Conservation (phyloP, 2,888 invertebrate species). For the Galerucella pusilla region DNA sequence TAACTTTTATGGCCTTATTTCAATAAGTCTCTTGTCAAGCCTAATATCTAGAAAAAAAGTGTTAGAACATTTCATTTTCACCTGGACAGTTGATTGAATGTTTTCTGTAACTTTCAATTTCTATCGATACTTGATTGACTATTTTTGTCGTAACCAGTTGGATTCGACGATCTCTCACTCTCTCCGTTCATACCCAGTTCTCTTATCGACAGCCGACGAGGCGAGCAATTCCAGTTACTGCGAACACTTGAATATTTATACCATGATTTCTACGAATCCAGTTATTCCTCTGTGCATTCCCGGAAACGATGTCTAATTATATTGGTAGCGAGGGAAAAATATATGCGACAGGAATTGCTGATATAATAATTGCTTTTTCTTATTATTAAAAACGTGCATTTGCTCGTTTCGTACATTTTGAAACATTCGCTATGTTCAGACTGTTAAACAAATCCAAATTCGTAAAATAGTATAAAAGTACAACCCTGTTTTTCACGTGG, state of each 20-base stretch:
- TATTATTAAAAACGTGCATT: not conserved
- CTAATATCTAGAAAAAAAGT: too few relatives aligned
- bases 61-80: too few relatives aligned
- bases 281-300: constrained; percentile 33
- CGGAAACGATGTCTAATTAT: constrained; percentile 32
- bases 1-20: too few relatives aligned
- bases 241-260: constrained; percentile 38
- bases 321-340: constrained; percentile 26
- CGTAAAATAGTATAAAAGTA: too few relatives aligned
- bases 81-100: not conserved
- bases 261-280: constrained; percentile 34
- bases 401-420: not conserved
- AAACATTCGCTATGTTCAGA: not conserved
- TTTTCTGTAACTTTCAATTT: not conserved
- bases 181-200: constrained; percentile 11
- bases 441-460: too few relatives aligned
- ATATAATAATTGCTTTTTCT: constrained; percentile 25
- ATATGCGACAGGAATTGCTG: constrained; percentile 25
- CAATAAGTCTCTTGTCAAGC: too few relatives aligned
- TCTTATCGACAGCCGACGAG: constrained; percentile 22
- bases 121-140: not conserved
- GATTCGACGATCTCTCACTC: not conserved
- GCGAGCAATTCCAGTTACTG: constrained; percentile 37
- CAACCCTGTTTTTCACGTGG: too few relatives aligned
- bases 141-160: constrained; percentile 9